phyloP scores from a whole-genome alignment of 2,797 vertebrate species.

The Antrozous pallidus region DNA sequence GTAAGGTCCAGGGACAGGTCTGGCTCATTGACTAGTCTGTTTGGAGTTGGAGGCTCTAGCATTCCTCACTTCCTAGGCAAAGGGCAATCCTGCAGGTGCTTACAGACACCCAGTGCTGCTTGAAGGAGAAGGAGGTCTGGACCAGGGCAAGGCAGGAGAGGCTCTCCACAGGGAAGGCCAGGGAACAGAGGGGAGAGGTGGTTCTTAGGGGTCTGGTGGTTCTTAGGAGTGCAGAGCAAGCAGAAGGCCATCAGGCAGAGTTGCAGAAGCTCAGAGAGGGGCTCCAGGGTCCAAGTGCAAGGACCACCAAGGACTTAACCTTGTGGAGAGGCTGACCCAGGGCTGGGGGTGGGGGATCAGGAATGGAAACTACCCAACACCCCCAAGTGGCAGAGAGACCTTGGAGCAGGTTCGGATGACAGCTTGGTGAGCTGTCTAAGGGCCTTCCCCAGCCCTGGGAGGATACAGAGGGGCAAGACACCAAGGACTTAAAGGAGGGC shows the following conservation, averaged over 20 bases:
- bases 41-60: neutral
- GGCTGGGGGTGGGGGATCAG: neutral
- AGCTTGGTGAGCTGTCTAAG: neutral
- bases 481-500: neutral
- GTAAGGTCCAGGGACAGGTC: neutral
- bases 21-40: neutral
- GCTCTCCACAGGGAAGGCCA: neutral
- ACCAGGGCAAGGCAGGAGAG: neutral
- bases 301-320: neutral
- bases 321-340: neutral
- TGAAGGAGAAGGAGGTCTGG: neutral
- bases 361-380: neutral
- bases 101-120: neutral
- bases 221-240: neutral
- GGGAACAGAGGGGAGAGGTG: neutral
- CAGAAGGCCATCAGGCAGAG: neutral
- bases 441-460: neutral
- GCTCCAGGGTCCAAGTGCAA: neutral
- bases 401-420: neutral
- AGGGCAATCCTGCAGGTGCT: neutral
- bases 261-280: neutral
- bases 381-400: neutral
- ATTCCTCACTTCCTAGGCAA: neutral
- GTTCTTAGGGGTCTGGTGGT: neutral
- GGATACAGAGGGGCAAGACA: neutral